Base-by-base conservation (phyloP, 2,797 vertebrate species). In the Sebastes dallii region DNA sequence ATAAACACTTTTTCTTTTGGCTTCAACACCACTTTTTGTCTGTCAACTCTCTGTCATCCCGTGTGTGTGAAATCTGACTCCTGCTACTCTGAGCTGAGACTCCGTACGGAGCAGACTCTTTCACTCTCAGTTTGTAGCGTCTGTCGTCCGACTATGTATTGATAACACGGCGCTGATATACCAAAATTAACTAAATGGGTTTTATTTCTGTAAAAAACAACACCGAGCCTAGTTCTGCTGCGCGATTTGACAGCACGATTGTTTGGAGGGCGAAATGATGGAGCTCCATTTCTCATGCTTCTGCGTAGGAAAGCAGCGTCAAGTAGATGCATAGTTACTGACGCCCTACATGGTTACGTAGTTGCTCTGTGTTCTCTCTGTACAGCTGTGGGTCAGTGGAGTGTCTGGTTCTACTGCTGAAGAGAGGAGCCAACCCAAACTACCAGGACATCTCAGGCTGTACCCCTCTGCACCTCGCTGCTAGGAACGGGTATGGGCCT, bases 361-460 rank as follows among this genome's bases (percentile, higher is more conserved):
- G 24, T 5, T 13, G 10, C 8, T 22, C 4, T 80, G 6, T 78
- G 6, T 64, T 71, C 8, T 62, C 24, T 83, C 24, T 86, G 88
- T 80, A 30, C 87, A 99, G 99, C 86, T 99, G 99, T 95, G 99
- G 99, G 8, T 99, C 99, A 1, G 97, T 99, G 87, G 99, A 99
- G 92, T 99, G 99, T 91, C 95, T 99, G 84, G 95, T 99, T 85
- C 91, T 99, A 4, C 92, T 99, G 83, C 89, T 99, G 90, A 99
- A 98, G 93, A 97, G 96, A 93, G 99, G 99, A 88, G 98, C 99
- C 81, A 98, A 99, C 87, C 98, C 99, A 65, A 99, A 99, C 90
- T 99, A 99, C 91, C 99, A 99, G 89, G 99, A 99, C 92, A 99
- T 99, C 92, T 99, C 99, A 3, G 99, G 99, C 80, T 99, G 98